phyloP scores from a whole-genome alignment of 30 jellyfish, hydroid and myxozoan genomes.

The Euphysa ruthae region DNA sequence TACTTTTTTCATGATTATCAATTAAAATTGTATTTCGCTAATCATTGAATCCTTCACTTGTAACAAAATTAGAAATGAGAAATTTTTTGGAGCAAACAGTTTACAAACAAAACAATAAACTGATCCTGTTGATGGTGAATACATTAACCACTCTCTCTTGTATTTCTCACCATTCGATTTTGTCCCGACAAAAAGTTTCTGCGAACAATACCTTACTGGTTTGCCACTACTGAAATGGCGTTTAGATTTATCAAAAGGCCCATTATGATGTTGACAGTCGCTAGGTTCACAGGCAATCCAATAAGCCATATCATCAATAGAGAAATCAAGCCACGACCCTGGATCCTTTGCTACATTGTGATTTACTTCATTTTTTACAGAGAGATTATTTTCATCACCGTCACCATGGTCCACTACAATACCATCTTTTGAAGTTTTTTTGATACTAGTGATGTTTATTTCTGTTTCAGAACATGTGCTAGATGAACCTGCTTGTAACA shows the following conservation, averaged over 20 bases:
- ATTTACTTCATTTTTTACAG: background rate
- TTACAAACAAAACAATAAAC: conserved; percentile 30
- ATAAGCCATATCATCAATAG: conserved; percentile 20
- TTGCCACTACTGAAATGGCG: background rate
- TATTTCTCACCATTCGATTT: conserved; percentile 28
- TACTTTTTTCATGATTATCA: conserved; percentile 28
- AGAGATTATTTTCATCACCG: conserved; percentile 5
- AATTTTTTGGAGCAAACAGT: conserved; percentile 10
- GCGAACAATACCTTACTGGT: conserved; percentile 17
- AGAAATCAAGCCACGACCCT: conserved; percentile 65
- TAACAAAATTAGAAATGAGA: conserved; percentile 8
- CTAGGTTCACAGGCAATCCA: conserved; percentile 3
- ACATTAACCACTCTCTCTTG: conserved; percentile 19
- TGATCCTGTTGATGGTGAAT: conserved; percentile 30
- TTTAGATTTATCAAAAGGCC: background rate
- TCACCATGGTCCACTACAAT: too few species aligned
- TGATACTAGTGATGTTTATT: too few species aligned
- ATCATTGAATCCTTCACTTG: background rate
- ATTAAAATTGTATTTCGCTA: conserved; percentile 1
- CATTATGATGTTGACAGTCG: background rate
- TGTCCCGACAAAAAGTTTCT: conserved; percentile 19
- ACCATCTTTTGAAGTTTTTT: too few species aligned
- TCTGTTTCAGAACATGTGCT: too few species aligned
- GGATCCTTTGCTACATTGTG: conserved; percentile 52
- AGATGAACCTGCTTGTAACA: too few species aligned